These are phyloP conservation scores for Nylanderia fulva DNA, from an alignment of 1,140 invertebrate species.

Conservation along the genomic window DNA sequence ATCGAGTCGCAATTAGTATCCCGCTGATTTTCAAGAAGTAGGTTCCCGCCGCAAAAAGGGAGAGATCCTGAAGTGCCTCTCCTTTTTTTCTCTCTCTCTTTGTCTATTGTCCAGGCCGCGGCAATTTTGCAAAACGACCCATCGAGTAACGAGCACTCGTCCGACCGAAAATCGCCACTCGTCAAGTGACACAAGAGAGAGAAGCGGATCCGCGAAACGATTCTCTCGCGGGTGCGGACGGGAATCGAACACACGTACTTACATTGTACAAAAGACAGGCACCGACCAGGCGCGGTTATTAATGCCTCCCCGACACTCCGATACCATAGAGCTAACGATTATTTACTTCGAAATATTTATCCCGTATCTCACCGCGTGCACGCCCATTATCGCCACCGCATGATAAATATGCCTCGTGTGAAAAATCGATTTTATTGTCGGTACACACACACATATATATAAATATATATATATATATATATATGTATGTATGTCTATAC, in stretches of 20 bases:
- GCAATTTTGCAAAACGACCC: constrained; percentile 25
- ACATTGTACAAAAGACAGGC: constrained; percentile 63
- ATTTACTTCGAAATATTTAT: constrained; percentile 77
- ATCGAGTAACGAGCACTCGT: not conserved
- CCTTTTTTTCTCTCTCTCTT: too few species aligned
- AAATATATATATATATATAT: not conserved
- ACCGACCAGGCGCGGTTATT: constrained; percentile 63
- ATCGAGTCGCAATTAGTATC: constrained; percentile 59
- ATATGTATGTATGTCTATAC: not conserved
- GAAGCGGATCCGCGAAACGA: not conserved
- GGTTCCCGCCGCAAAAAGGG: not conserved
- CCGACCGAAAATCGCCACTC: not conserved
- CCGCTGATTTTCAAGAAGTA: constrained; percentile 54
- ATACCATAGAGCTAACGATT: constrained; percentile 73
- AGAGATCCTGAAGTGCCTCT: not conserved
- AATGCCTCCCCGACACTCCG: constrained; percentile 69
- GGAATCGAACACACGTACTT: not conserved
- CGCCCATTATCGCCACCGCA: constrained; percentile 71
- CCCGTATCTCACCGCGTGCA: constrained; percentile 65
- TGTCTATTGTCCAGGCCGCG: constrained; percentile 21
- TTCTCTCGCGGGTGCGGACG: not conserved
- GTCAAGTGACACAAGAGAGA: not conserved
- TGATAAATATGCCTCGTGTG: constrained; percentile 72
- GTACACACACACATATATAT: constrained; percentile 12
- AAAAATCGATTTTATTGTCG: constrained; percentile 78